Evolutionary conservation across 2,888 invertebrate species (phyloP).

Genomic region (Oconnorella tubifera): DNA sequence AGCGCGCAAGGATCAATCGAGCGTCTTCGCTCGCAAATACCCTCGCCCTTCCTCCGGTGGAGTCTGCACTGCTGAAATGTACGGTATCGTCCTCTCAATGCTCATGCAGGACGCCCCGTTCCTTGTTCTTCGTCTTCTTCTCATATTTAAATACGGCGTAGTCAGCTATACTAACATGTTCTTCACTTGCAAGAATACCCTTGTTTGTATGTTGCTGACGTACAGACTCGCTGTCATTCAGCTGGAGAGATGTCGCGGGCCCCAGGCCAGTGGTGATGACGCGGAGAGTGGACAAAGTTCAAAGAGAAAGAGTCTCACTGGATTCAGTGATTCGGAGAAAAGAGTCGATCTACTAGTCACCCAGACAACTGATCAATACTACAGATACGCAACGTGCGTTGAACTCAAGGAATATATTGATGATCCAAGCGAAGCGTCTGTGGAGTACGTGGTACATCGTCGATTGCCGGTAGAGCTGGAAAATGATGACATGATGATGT

Average conservation of each 20-base stretch:
- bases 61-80: conserved; percentile 82
- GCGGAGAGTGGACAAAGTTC: too few species aligned
- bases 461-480: neutral
- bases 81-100: conserved; percentile 80
- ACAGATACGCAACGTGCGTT: neutral
- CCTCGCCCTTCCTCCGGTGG: conserved; percentile 30
- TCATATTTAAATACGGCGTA: conserved; percentile 77
- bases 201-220: conserved; percentile 81
- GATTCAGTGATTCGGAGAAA: neutral
- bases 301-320: neutral
- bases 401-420: neutral
- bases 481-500: neutral
- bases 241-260: conserved; percentile 23
- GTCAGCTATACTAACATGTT: conserved; percentile 94
- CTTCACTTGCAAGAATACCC: conserved; percentile 86
- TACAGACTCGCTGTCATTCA: conserved; percentile 61
- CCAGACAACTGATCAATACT: neutral
- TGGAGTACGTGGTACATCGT: neutral
- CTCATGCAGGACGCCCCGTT: conserved; percentile 81
- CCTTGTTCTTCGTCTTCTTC: conserved; percentile 73
- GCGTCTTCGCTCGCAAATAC: conserved; percentile 27
- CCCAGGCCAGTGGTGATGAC: neutral
- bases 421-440: neutral
- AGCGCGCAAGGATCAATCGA: conserved; percentile 40
- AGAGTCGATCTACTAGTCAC: neutral